Percentiles rank a stretch among this genome's conserved stretches.
Conservation (phyloP, 2,888 invertebrate species). For the Cynaeus angustus region DNA sequence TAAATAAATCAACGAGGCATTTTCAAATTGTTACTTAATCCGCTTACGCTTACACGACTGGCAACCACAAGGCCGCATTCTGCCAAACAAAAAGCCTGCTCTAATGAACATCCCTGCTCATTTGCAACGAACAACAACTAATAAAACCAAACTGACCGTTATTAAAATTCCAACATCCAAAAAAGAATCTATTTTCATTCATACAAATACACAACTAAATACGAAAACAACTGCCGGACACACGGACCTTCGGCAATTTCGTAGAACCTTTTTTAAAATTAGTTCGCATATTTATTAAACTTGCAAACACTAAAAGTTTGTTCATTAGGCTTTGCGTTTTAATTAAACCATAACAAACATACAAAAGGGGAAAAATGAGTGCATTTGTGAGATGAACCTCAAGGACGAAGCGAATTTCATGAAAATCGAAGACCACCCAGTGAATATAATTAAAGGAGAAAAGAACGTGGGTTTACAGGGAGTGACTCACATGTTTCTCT, state of each 20-base stretch:
- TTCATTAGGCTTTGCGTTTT: conserved; percentile 9
- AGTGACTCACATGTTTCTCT: neutral
- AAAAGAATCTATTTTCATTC: conserved; percentile 46
- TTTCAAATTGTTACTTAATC: conserved; percentile 58
- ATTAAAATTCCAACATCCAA: conserved; percentile 46
- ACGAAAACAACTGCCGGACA: conserved; percentile 25
- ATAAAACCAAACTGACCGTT: conserved; percentile 48
- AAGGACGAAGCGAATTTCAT: conserved; percentile 1
- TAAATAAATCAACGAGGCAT: conserved; percentile 57
- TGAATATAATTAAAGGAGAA: neutral
- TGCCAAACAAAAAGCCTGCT: conserved; percentile 45
- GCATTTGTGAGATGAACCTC: neutral
- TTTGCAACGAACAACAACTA: conserved; percentile 46
- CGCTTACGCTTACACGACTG: conserved; percentile 52
- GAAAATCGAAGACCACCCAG: neutral
- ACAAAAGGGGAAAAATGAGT: neutral
- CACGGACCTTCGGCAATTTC: neutral
- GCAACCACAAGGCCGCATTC: conserved; percentile 40
- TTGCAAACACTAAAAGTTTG: conserved; percentile 5
- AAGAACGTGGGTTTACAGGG: neutral
- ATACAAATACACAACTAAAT: conserved; percentile 36
- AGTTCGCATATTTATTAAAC: conserved; percentile 13
- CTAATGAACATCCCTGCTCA: conserved; percentile 54
- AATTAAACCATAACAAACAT: conserved; percentile 9
- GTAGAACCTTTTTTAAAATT: conserved; percentile 17